These are phyloP conservation scores for Lycia hirtaria DNA, from an alignment of 2,888 invertebrate genomes.

Conservation along the genomic window DNA sequence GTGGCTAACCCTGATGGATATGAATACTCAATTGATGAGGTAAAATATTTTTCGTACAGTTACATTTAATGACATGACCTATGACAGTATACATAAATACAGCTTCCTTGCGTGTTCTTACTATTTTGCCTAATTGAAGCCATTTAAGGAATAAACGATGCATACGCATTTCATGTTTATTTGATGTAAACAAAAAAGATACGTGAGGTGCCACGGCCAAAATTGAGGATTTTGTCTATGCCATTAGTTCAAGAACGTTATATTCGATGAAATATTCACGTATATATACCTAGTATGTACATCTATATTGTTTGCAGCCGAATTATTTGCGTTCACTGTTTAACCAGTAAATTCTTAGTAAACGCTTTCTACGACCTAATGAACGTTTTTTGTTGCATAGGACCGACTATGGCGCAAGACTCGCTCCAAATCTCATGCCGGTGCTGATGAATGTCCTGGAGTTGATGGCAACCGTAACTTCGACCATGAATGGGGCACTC, in stretches of 20 bases:
- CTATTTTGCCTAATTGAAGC: constrained; percentile 29
- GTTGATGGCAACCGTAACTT: constrained; percentile 93
- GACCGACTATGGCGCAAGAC: constrained; percentile 90
- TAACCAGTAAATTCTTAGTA: neutral
- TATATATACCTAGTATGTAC: neutral
- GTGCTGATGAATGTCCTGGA: constrained; percentile 85
- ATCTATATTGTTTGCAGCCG: neutral
- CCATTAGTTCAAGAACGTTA: neutral
- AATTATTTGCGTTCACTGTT: neutral
- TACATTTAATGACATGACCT: constrained; percentile 6
- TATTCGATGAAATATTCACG: neutral
- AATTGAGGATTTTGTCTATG: constrained; percentile 15
- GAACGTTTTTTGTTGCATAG: constrained; percentile 57
- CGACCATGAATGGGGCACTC: constrained; percentile 88
- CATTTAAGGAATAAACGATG: constrained; percentile 23
- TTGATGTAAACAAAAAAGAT: constrained; percentile 27
- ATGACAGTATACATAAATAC: neutral
- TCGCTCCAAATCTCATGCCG: constrained; percentile 77
- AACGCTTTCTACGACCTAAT: neutral
- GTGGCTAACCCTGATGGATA: constrained; percentile 91
- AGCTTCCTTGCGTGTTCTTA: constrained; percentile 6
- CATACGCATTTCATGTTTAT: constrained; percentile 20
- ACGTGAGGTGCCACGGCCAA: constrained; percentile 33
- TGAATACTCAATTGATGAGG: constrained; percentile 84
- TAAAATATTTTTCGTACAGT: constrained; percentile 49